A percentile compares a stretch with the other conserved stretches of the same genome.
phyloP scores from a whole-genome alignment of 2,113 vertebrate species.

The Lipophrys pholis region DNA sequence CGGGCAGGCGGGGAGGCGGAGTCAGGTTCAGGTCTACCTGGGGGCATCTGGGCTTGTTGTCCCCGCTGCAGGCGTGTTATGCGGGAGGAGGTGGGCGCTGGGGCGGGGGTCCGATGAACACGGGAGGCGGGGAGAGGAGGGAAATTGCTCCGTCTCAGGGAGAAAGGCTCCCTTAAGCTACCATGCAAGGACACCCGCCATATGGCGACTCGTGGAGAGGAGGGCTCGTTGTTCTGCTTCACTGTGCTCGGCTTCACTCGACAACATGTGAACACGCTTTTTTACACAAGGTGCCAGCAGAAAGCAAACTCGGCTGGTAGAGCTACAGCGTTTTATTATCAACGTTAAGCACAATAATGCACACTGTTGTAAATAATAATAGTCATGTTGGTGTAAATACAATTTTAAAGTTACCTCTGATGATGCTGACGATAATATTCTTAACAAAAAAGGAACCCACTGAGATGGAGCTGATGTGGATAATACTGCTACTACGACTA shows the following conservation, averaged over 20 bases:
- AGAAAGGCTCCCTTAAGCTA: conserved; percentile 79
- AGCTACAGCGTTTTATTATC: too few relatives aligned
- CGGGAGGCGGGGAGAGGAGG: conserved; percentile 47
- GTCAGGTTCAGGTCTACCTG: conserved; percentile 89
- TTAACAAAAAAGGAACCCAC: too few relatives aligned
- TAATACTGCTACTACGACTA: too few relatives aligned
- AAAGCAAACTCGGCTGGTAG: conserved; percentile 26
- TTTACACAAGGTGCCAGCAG: conserved; percentile 46
- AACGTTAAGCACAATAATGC: too few relatives aligned
- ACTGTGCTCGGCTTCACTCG: conserved; percentile 64
- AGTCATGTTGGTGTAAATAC: conserved; percentile 23
- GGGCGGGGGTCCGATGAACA: conserved; percentile 57
- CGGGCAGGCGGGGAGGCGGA: conserved; percentile 85
- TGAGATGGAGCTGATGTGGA: too few relatives aligned
- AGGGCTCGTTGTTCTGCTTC: conserved; percentile 70
- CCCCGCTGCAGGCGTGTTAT: conserved; percentile 24
- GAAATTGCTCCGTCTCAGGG: conserved; percentile 69
- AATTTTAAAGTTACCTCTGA: too few relatives aligned
- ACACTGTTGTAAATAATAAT: too few relatives aligned
- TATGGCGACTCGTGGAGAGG: conserved; percentile 77
- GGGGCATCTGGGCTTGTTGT: conserved; percentile 45
- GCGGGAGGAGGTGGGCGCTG: conserved; percentile 46
- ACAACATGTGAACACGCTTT: conserved; percentile 72
- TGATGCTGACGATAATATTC: too few relatives aligned
- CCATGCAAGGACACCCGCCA: conserved; percentile 79